A percentile compares a stretch with the other conserved stretches of the same genome.
These are phyloP conservation scores for Tenebrio molitor DNA, from an alignment of 1,140 invertebrate genomes.

Conservation along the genomic window DNA sequence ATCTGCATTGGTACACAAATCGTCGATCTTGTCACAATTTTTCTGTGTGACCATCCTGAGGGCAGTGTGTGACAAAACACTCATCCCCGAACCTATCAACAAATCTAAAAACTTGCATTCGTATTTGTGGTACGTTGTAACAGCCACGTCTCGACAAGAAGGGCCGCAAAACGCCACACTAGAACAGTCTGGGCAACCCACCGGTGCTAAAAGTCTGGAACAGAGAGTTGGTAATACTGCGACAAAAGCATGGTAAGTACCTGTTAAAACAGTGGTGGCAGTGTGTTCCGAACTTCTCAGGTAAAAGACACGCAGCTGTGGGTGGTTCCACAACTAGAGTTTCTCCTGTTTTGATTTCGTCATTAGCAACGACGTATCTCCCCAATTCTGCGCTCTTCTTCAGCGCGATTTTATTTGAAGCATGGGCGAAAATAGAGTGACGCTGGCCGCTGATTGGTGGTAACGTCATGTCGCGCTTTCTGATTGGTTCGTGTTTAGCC, in stretches of 20 bases:
- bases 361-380: constrained; percentile 72
- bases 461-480: not conserved
- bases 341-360: constrained; percentile 74
- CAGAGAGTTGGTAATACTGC: not conserved
- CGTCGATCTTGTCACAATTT: constrained; percentile 69
- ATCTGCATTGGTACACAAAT: constrained; percentile 78
- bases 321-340: constrained; percentile 80
- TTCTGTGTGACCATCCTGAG: constrained; percentile 81
- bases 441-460: constrained; percentile 59
- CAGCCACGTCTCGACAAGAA: constrained; percentile 77
- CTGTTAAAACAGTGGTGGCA: constrained; percentile 87
- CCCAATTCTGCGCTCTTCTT: constrained; percentile 68
- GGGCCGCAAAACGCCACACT: constrained; percentile 82
- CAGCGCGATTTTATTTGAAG: constrained; percentile 68
- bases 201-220: constrained; percentile 72
- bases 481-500: constrained; percentile 33
- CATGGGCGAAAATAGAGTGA: constrained; percentile 63
- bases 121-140: constrained; percentile 80
- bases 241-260: constrained; percentile 64
- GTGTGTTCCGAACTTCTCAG: constrained; percentile 80
- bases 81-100: constrained; percentile 86
- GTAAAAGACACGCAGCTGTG: constrained; percentile 80
- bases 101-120: constrained; percentile 86
- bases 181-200: constrained; percentile 83
- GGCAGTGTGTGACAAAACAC: constrained; percentile 81